Percentiles rank a stretch among this genome's conserved stretches.
These are phyloP conservation scores for Philopotamus ludificatus DNA, from an alignment of 1,140 invertebrate genomes.

Conservation along the genomic window DNA sequence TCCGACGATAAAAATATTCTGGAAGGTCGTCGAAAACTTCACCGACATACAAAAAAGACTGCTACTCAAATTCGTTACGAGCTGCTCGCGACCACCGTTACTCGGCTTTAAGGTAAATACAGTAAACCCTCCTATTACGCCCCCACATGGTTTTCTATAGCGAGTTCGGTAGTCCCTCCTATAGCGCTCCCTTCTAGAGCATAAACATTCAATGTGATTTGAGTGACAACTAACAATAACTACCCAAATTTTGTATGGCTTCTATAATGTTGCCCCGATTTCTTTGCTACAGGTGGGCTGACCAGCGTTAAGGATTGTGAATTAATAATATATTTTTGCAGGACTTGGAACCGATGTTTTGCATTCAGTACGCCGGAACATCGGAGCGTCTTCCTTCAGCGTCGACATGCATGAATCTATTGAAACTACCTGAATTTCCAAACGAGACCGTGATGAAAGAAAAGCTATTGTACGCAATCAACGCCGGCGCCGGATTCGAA, in stretches of 20 bases:
- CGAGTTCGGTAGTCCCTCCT: no score
- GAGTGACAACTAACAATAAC: no score
- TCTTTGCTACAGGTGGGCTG: no score
- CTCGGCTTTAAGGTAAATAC: slow-evolving; percentile 85
- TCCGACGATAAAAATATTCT: slow-evolving; percentile 73
- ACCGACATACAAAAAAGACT: slow-evolving; percentile 82
- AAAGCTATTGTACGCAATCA: slow-evolving; percentile 91
- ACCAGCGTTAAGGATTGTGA: no score
- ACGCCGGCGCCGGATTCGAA: slow-evolving; percentile 94
- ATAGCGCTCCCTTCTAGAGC: no score
- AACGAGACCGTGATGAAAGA: slow-evolving; percentile 74
- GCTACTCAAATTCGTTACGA: slow-evolving; percentile 95
- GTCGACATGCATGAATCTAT: slow-evolving; percentile 96
- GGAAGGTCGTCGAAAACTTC: slow-evolving; percentile 84
- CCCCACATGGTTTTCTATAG: no score
- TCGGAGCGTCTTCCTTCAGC: slow-evolving; percentile 88
- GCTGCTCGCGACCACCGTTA: slow-evolving; percentile 94
- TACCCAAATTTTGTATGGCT: no score
- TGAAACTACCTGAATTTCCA: slow-evolving; percentile 91
- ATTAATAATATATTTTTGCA: slow-evolving; percentile 48
- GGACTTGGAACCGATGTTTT: slow-evolving; percentile 92
- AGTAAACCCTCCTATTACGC: neutral
- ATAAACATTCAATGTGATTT: no score
- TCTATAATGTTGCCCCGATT: no score
- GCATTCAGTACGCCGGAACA: slow-evolving; percentile 88